A percentile compares a stretch with the other conserved stretches of the same genome.
Conservation (phyloP, 2,888 invertebrate species). For the Drosophila mimetica region DNA sequence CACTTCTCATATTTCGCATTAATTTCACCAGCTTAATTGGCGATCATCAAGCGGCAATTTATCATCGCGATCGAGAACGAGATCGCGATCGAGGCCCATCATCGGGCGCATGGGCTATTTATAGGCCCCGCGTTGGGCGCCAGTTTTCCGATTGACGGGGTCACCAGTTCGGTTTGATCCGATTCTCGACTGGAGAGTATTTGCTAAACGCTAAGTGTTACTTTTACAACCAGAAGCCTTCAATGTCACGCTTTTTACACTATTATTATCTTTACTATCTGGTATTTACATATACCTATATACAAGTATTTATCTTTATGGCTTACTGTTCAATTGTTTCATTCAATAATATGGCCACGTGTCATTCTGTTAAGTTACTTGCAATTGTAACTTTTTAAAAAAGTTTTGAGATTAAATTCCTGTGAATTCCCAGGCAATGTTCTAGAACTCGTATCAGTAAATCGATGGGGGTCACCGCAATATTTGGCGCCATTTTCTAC, state of each 20-base stretch:
- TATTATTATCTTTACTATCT: neutral
- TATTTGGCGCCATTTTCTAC: conserved; percentile 19
- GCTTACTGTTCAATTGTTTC: neutral
- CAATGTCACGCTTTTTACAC: neutral
- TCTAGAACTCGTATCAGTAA: neutral
- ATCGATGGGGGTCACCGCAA: neutral
- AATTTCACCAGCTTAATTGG: conserved; percentile 58
- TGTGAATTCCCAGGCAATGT: neutral
- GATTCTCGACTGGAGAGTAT: conserved; percentile 10
- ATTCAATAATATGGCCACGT: neutral
- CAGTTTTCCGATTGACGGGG: conserved; percentile 22
- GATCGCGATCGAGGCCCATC: conserved; percentile 5
- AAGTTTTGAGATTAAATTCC: too few relatives aligned
- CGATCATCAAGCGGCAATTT: conserved; percentile 59
- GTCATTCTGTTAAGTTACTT: neutral
- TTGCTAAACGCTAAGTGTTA: neutral
- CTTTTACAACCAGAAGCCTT: neutral
- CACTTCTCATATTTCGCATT: conserved; percentile 45
- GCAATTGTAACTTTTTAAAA: too few relatives aligned
- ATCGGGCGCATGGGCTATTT: conserved; percentile 8
- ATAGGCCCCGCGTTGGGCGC: conserved; percentile 5
- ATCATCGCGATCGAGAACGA: conserved; percentile 7
- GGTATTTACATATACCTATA: neutral
- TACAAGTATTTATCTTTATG: neutral
- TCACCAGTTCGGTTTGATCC: conserved; percentile 12